Conservation (phyloP, 2,113 vertebrate genomes). For the Candoia aspera region DNA sequence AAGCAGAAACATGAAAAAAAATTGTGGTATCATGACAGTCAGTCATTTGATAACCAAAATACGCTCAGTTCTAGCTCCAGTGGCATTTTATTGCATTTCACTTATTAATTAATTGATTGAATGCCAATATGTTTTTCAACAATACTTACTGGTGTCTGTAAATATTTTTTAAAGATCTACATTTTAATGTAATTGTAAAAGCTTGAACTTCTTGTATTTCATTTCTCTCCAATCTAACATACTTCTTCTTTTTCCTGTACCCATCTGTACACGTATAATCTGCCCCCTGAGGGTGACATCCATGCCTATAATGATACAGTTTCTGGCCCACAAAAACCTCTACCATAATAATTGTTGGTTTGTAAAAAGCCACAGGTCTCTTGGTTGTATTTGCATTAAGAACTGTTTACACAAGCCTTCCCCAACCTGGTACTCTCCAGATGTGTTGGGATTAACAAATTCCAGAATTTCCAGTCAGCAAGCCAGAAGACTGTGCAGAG, state of each 20-base stretch:
- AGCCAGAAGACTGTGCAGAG: background rate
- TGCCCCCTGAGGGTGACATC: background rate
- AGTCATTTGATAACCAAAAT: background rate
- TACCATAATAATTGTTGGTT: background rate
- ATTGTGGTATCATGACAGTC: background rate
- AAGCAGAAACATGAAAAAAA: background rate
- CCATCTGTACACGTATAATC: background rate
- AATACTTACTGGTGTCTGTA: background rate
- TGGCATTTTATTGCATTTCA: background rate
- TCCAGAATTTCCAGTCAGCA: background rate
- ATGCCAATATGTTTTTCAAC: background rate
- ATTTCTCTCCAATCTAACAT: background rate
- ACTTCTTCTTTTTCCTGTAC: background rate
- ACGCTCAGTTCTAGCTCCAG: background rate
- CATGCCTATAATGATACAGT: background rate
- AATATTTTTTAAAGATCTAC: background rate
- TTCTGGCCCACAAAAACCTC: background rate
- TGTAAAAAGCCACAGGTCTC: background rate
- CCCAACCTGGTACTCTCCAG: background rate
- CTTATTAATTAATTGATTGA: background rate
- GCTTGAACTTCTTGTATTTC: background rate
- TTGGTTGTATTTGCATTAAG: background rate
- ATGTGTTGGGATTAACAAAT: background rate
- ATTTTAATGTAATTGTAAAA: background rate
- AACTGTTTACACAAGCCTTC: background rate